Base-by-base conservation (phyloP, 2,888 invertebrate species). In the Heliconius ethilla region DNA sequence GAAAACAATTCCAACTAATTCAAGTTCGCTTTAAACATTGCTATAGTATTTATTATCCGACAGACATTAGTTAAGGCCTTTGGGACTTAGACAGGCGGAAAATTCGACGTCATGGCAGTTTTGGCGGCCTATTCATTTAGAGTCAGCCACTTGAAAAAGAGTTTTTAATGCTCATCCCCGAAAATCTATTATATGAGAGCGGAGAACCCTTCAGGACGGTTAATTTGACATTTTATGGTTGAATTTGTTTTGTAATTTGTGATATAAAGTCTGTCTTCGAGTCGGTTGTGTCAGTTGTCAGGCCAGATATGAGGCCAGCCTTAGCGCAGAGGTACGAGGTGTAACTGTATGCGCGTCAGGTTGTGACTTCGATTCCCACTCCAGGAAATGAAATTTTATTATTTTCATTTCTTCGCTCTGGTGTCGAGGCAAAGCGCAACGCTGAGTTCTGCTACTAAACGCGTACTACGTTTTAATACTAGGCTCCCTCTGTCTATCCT, bases 51-150 rank as follows among this genome's bases (percentile, higher is more conserved):
- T 82, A 81, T 81, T 80, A 81, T 81, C 81, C 77, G 79, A 76
- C 79, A 79, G 81, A 78, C 80, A 81, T 81, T 81, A 79, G 81
- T 79, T 79, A 78, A 78, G 74, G 80, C 79, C 79, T 81, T 81
- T 82, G 59, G 80, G 75, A 81, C 76, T 79, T 78, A 75, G 82
- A 82, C 82, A 81, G 79, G 81, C 80, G 82, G 78, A 80, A 82
- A 82, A 82, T 82, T 81, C 77, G 79, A 81, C 82, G 81, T 82
- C 82, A 81, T 78, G 78, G 77, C 82, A 75, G 75, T 76, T 79
- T 76, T 75, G 70, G 77, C 76, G 76, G 79, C 81, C 79, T 78
- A 79, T 81, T 82, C 82, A 82, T 82, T 81, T 75, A 75, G 78
- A 78, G 45, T 77, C 82, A 82, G 69, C 79, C 80, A 78, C 70